Evolutionary conservation across 2,113 vertebrate genomes (phyloP), one percentile per base, ranked within the genome.

Genomic region (Hyaena hyaena): DNA sequence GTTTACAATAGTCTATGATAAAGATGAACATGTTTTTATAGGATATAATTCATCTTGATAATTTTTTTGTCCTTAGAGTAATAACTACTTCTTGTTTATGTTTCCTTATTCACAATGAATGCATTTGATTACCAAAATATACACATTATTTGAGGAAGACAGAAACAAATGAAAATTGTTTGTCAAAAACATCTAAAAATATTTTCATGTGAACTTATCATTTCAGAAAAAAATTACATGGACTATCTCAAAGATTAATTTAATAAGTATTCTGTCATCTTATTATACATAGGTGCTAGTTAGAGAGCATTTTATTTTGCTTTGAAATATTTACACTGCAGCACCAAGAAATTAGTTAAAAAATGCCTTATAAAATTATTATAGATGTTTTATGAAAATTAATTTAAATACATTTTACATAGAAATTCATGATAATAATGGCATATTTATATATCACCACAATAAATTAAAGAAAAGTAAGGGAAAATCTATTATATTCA

Each of bases 291-390:
- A 8, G 2, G 4, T 45, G 14, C 73, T 74, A 69, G 4, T 80
- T 89, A 68, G 6, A 93, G 28, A 58, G 12, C 79, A 0, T 31
- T 80, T 81, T 65, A 71, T 90, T 79, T 84, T 88, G 24, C 69
- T 88, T 88, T 55, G 26, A 96, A 93, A 76, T 93, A 77, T 93
- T 91, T 92, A 83, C 17, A 53, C 79, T 71, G 10, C 2, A 35
- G 23, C 12, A 77, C n/a, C 19, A 69, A 92, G 79, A 96, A 88
- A 45, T 58, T 65, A 97, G 68, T 82, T 61, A 35, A 28, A 61
- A 55, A 43, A 50, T 19, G 61, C 65, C 88, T 77, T 76, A 7
- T 43, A 86, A 98, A 90, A 14, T 10, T 35, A 35, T 84, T 50
- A 45, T 24, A 79, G 4, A 31, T 65, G 11, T 69, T 86, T 83